Evolutionary conservation across 1,140 invertebrate genomes (phyloP), one percentile per base, ranked within the genome.

Genomic region (Bombus breviceps): DNA sequence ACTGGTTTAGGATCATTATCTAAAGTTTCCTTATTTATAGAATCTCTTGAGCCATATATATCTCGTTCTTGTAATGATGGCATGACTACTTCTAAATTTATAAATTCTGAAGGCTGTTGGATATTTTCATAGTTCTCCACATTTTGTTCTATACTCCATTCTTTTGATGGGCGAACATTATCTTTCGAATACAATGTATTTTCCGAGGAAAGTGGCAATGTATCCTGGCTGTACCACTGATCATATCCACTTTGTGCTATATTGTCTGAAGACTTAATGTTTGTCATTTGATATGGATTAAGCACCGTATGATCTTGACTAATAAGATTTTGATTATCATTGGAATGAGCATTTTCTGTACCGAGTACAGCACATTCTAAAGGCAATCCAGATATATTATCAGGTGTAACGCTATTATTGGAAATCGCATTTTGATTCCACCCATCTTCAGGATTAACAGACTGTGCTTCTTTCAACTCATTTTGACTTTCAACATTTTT

Each of bases 51-150:
- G 0, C 94, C 94, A 57, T 94, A 95, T 18, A 94, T 87, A 71
- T 94, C 92, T 18, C 92, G 90, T 71, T 93, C 87, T 57, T 94
- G 92, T 9, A 91, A 37, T 5, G 93, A 92, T 1, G 92, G 92
- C 1, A 92, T 77, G 0, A 95, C 93, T 15, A 95, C 94, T 72
- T 95, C 94, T 6, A 93, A 81, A 88, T 95, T 95, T 8, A 94
- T 89, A 66, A 95, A 95, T 39, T 95, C 94, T 1, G 83, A 69
- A 10, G 92, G 78, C 71, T 94, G 93, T 41, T 94, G 94, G 53
- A 95, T 94, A 47, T 94, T 95, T 68, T 95, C 95, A 53, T 94
- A 94, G 62, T 94, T 95, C 53, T 95, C 94, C 0, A 95, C 93
- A 34, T 92, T 93, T 43, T 92, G 87, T 28, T 94, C 91, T 3